A percentile compares a stretch with the other conserved stretches of the same genome.
Conservation (phyloP, 2,113 vertebrate genomes). For the Eudorcas thomsonii region DNA sequence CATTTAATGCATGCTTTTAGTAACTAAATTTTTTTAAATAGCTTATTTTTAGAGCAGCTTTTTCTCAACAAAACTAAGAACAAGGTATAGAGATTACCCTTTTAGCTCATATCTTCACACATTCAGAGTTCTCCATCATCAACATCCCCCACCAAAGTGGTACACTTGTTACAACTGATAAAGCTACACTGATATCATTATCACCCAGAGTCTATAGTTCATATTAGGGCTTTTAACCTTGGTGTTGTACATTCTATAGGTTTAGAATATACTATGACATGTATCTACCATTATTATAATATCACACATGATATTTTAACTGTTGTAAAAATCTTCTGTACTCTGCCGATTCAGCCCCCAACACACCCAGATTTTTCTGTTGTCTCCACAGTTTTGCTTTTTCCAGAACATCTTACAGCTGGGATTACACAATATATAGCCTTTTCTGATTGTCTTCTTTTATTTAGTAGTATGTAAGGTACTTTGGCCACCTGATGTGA, state of each 20-base stretch:
- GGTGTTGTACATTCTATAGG: not conserved
- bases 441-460: not conserved
- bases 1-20: not conserved
- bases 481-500: not conserved
- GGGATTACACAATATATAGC: not conserved
- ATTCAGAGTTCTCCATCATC: not conserved
- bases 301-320: not conserved
- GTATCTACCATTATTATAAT: not conserved
- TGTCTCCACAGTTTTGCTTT: not conserved
- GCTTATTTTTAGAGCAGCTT: not conserved
- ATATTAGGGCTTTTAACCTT: not conserved
- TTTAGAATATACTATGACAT: not conserved
- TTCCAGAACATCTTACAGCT: not conserved
- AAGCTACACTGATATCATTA: not conserved
- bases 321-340: not conserved
- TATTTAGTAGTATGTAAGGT: not conserved
- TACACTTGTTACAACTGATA: not conserved
- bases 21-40: not conserved
- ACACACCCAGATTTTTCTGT: not conserved
- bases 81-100: not conserved
- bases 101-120: not conserved
- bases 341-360: not conserved
- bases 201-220: not conserved
- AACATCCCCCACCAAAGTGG: not conserved
- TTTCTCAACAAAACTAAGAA: not conserved